Percentiles rank a stretch among this genome's conserved stretches.
These are phyloP conservation scores for Chorisops tibialis DNA, from an alignment of 2,888 invertebrate species.

Conservation along the genomic window DNA sequence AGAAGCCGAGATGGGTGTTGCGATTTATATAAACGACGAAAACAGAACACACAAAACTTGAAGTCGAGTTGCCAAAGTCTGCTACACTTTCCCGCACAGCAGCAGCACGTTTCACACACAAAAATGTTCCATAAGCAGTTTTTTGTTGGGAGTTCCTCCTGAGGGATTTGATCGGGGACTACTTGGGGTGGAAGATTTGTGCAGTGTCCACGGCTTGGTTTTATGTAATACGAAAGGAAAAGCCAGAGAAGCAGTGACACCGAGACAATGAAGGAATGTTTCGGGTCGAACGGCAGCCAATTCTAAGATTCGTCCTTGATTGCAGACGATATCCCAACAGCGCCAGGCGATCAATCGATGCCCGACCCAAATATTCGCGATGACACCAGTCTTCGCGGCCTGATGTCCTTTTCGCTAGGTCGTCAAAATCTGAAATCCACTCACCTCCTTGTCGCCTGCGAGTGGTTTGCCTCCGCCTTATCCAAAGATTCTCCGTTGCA, in stretches of 20 bases:
- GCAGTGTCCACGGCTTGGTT: background rate
- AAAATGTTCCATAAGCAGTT: background rate
- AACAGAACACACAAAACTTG: slow-evolving; percentile 17
- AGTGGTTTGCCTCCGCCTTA: too few species aligned
- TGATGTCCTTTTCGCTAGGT: too few species aligned
- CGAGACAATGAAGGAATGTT: too few species aligned
- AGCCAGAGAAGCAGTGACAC: background rate
- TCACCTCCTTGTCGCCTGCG: too few species aligned
- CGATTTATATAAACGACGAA: slow-evolving; percentile 18
- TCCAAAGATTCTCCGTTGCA: slow-evolving; percentile 23
- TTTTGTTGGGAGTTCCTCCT: slow-evolving; percentile 1
- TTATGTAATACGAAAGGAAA: slow-evolving; percentile 19
- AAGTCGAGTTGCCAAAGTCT: slow-evolving; percentile 13
- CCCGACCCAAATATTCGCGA: too few species aligned
- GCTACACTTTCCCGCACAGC: slow-evolving; percentile 12
- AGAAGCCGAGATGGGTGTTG: background rate
- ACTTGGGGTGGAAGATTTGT: slow-evolving; percentile 3
- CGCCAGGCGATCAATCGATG: too few species aligned
- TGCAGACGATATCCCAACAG: too few species aligned
- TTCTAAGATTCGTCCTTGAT: too few species aligned
- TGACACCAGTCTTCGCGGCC: too few species aligned
- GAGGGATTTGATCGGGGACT: background rate
- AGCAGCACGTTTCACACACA: slow-evolving; percentile 16
- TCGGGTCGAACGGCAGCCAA: too few species aligned
- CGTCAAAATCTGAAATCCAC: too few species aligned